Conservation (phyloP, 2,888 invertebrate genomes). For the Drosophila setosimentum region DNA sequence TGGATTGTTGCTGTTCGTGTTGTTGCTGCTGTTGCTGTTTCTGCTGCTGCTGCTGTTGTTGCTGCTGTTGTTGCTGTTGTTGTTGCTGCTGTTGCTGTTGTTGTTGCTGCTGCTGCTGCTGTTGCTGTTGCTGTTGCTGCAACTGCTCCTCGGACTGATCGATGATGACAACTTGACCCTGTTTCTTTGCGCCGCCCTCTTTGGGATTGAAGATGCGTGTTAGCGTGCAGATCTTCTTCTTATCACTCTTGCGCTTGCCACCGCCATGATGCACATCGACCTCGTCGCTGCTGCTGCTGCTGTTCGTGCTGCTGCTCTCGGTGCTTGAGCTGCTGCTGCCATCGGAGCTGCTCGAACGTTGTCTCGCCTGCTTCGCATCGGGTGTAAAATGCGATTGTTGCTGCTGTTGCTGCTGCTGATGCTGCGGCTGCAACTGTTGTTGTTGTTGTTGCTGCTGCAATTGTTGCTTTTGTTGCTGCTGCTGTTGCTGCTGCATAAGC, state of each 20-base stretch:
- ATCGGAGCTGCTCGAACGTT: slow-evolving; percentile 48
- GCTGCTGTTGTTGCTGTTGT: slow-evolving; percentile 79
- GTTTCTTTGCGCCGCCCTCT: slow-evolving; percentile 90
- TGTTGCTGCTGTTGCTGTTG: not conserved
- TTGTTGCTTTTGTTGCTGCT: slow-evolving; percentile 39
- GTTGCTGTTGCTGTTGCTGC: slow-evolving; percentile 67
- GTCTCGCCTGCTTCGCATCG: slow-evolving; percentile 10
- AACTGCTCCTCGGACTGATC: slow-evolving; percentile 87
- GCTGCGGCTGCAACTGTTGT: slow-evolving; percentile 25
- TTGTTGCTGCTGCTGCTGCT: slow-evolving; percentile 21
- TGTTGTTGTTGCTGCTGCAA: slow-evolving; percentile 37
- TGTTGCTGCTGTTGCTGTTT: slow-evolving; percentile 39
- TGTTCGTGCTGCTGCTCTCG: slow-evolving; percentile 74
- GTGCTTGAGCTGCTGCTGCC: slow-evolving; percentile 42
- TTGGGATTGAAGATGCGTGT: slow-evolving; percentile 90
- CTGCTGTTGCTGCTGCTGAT: slow-evolving; percentile 40
- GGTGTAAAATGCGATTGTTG: slow-evolving; percentile 41
- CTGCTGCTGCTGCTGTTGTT: slow-evolving; percentile 43
- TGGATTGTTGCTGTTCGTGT: slow-evolving; percentile 41
- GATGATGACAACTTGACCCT: slow-evolving; percentile 90
- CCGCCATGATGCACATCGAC: slow-evolving; percentile 53
- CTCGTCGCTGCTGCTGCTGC: slow-evolving; percentile 62
- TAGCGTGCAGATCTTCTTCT: slow-evolving; percentile 90
- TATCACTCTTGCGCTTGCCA: slow-evolving; percentile 86
- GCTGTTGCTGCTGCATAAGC: slow-evolving; percentile 37